Evolutionary conservation across 2,888 invertebrate genomes (phyloP).

Genomic region (Drosophila differens): DNA sequence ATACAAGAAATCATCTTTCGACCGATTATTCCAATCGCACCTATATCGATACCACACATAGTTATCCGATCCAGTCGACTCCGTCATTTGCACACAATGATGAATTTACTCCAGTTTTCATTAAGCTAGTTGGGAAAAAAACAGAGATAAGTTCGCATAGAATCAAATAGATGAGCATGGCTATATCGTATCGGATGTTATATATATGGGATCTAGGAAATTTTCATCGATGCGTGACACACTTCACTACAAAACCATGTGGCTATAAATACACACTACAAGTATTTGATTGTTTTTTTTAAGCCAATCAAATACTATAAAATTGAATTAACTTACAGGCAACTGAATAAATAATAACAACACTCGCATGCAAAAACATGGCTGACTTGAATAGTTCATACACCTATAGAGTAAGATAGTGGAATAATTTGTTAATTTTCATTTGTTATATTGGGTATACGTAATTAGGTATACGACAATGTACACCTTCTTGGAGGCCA

Average conservation of each 20-base stretch:
- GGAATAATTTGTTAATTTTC: not conserved
- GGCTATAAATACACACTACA: not conserved
- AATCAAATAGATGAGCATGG: not conserved
- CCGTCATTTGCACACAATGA: not conserved
- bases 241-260: not conserved
- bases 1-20: not conserved
- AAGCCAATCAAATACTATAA: not conserved
- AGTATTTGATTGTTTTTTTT: constrained; percentile 2
- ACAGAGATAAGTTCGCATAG: not conserved
- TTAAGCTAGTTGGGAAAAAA: not conserved
- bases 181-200: not conserved
- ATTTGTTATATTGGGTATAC: not conserved
- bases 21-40: not conserved
- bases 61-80: not conserved
- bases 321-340: not conserved
- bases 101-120: not conserved
- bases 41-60: not conserved
- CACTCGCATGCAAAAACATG: not conserved
- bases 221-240: not conserved
- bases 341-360: constrained; percentile 13
- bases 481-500: not conserved
- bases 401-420: not conserved
- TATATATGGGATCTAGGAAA: not conserved
- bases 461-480: constrained; percentile 7
- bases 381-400: not conserved